A percentile compares a stretch with the other conserved stretches of the same genome.
Evolutionary conservation across 2,113 vertebrate species (phyloP).

Genomic region (Orcinus orca): DNA sequence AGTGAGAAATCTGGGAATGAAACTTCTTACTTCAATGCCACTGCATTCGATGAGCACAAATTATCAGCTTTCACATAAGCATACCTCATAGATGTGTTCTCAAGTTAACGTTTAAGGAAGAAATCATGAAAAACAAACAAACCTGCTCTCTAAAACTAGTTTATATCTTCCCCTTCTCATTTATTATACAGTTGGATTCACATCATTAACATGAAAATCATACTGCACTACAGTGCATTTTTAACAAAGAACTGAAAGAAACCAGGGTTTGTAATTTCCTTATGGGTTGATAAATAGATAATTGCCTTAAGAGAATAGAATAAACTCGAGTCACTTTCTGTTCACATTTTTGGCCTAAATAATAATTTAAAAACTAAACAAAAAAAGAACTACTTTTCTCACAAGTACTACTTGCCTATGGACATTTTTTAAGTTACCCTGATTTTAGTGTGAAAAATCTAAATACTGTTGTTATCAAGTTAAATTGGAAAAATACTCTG

Average conservation of each 20-base stretch:
- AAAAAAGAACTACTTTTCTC: conserved; percentile 16
- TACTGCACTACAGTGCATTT: not conserved
- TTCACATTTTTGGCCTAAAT: not conserved
- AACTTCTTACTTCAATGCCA: not conserved
- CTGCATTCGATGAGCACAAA: not conserved
- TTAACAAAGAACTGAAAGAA: conserved; percentile 52
- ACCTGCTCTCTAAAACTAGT: not conserved
- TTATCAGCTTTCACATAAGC: not conserved
- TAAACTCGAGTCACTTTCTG: not conserved
- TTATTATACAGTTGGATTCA: conserved; percentile 48
- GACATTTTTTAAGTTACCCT: not conserved
- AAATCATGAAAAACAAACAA: conserved; percentile 40
- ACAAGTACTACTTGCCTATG: not conserved
- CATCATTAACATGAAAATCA: conserved; percentile 68
- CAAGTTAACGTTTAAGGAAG: conserved; percentile 27
- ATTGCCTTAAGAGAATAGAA: not conserved
- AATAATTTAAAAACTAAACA: conserved; percentile 28
- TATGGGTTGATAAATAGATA: not conserved
- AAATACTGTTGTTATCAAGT: not conserved
- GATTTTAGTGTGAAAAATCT: conserved; percentile 31
- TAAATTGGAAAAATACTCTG: not conserved
- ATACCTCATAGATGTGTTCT: not conserved
- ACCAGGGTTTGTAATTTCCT: conserved; percentile 48
- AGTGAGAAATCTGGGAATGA: not conserved
- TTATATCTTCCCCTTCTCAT: not conserved